Evolutionary conservation across 2,888 invertebrate genomes (phyloP), one percentile per base, ranked within the genome.

Genomic region (Eupithecia dodoneata): DNA sequence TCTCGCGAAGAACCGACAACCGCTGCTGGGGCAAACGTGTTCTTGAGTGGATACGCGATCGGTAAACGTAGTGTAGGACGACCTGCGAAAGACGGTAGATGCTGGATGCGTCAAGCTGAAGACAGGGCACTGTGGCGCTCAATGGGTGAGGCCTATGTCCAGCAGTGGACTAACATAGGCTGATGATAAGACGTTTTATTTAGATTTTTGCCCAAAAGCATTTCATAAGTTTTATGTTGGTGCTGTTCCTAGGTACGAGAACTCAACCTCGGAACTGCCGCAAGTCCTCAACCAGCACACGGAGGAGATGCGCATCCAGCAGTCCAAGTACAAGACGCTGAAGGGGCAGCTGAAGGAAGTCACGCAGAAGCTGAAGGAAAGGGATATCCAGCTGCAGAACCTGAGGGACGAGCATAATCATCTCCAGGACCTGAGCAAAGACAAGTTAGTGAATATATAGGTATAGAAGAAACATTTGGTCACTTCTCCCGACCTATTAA

Each of bases 241-340:
- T 30, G 30, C n/a, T n/a, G 30, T 63, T 63, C 30, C 2, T 79
- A 96, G 96, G 84, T 97, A 97, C 87, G 98, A 98, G 91, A 97
- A 97, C 49, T 96, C 97, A 2, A 97, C 97, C 86, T 97, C 97
- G 0, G 97, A 98, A 87, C 90, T 98, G 72, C 98, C 98, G 0
- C 96, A 97, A 86, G 95, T 97, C 4, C 93, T 98, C 63, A 96
- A 97, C 89, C 96, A 97, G 0, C 97, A 98, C 89, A 96, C 96
- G 79, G 98, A 98, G 87, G 98, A 98, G 91, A 93, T 97, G 75
- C 95, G 97, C 73, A 95, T 97, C 18, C 96, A 97, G 88, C 97
- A 97, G 85, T 94, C 96, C 67, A 97, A 96, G 87, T 96, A 96
- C 89, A 97, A 97, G 83, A 96, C 96, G 82, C 88, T 98, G 74